Evolutionary conservation across 2,888 invertebrate genomes (phyloP).

Genomic region (Antheraea yamamai): DNA sequence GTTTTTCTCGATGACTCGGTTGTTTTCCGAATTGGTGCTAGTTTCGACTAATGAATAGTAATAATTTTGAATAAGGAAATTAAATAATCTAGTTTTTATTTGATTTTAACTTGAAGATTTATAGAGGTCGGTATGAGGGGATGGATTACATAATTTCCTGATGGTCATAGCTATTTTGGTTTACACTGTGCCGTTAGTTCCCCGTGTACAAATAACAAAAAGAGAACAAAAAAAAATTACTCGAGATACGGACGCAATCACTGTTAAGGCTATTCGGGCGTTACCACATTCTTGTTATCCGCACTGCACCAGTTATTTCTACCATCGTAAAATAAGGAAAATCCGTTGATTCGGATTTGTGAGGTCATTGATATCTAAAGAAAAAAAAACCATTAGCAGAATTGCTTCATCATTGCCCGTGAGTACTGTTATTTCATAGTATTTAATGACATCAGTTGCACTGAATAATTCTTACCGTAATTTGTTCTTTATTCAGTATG

Average conservation of each 20-base stretch:
- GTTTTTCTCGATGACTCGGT: too few relatives aligned
- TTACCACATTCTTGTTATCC: background rate
- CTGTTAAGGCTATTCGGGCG: background rate
- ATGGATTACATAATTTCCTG: too few relatives aligned
- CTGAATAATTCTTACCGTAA: background rate
- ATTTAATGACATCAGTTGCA: background rate
- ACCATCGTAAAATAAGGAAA: background rate
- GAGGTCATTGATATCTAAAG: constrained; percentile 8
- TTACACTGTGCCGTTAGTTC: background rate
- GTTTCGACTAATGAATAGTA: too few relatives aligned
- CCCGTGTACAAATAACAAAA: background rate
- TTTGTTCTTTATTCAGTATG: background rate
- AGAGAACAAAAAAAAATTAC: background rate
- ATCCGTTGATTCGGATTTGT: background rate
- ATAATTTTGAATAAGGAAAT: too few relatives aligned
- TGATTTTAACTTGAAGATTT: too few relatives aligned
- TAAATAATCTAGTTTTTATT: too few relatives aligned
- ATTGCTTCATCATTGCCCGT: background rate
- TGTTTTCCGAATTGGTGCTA: too few relatives aligned
- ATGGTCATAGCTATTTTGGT: too few relatives aligned
- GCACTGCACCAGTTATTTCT: constrained; percentile 6
- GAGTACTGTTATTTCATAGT: background rate
- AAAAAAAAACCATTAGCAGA: background rate
- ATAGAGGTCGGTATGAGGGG: too few relatives aligned
- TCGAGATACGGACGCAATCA: background rate